Evolutionary conservation across 2,113 vertebrate species (phyloP).

Genomic region (Columbina picui): DNA sequence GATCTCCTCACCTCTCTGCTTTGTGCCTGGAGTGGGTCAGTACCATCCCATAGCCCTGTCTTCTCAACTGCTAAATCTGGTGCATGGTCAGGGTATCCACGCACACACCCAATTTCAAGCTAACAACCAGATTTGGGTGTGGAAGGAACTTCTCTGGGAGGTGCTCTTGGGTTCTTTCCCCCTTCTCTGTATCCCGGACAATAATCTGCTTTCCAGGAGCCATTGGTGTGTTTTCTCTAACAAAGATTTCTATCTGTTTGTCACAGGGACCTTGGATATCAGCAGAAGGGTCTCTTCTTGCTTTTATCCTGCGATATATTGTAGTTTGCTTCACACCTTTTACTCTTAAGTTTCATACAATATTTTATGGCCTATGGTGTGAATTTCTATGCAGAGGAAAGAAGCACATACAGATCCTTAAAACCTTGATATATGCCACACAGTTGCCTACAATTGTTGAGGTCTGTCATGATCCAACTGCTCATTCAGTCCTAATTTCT

Average conservation of each 20-base stretch:
- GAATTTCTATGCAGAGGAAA: neutral
- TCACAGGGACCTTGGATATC: neutral
- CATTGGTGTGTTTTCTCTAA: fast-evolving
- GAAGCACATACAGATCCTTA: neutral
- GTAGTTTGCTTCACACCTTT: neutral
- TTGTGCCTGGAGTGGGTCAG: neutral
- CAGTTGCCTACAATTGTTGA: neutral
- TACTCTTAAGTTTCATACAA: neutral
- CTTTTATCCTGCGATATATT: neutral
- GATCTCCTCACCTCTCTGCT: neutral
- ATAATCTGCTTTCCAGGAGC: neutral
- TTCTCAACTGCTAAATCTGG: neutral
- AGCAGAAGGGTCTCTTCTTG: neutral
- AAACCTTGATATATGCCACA: neutral
- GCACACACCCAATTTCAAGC: neutral
- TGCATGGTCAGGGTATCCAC: neutral
- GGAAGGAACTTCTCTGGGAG: neutral
- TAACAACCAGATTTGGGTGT: neutral
- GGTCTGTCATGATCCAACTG: neutral
- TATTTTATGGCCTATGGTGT: neutral
- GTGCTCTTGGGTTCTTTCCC: neutral
- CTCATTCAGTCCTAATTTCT: neutral
- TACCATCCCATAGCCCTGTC: neutral
- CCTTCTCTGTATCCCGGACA: neutral
- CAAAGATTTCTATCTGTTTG: neutral